phyloP scores from a whole-genome alignment of 2,888 invertebrate genomes.

The Phania funesta region DNA sequence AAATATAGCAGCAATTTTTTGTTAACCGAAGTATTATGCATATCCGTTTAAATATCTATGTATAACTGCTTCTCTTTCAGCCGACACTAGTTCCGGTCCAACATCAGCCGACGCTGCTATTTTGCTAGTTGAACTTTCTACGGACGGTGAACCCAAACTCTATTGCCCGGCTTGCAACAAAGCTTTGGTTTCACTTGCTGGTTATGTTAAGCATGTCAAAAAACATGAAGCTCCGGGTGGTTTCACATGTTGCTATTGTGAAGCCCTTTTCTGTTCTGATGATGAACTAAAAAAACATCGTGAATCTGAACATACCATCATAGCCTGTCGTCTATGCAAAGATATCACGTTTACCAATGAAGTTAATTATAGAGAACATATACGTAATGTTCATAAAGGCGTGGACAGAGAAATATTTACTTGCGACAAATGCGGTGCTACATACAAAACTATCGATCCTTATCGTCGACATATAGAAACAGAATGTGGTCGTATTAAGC shows the following conservation, averaged over 20 bases:
- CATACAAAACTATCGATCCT: slow-evolving; percentile 79
- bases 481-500: slow-evolving; percentile 80
- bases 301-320: slow-evolving; percentile 72
- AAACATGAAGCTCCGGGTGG: slow-evolving; percentile 80
- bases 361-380: slow-evolving; percentile 78
- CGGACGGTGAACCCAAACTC: slow-evolving; percentile 77
- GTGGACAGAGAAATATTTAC: slow-evolving; percentile 77
- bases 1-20: slow-evolving; percentile 72
- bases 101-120: slow-evolving; percentile 51
- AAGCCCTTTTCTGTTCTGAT: slow-evolving; percentile 74
- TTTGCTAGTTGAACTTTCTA: slow-evolving; percentile 78
- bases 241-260: slow-evolving; percentile 79
- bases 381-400: slow-evolving; percentile 78
- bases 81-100: slow-evolving; percentile 38
- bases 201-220: slow-evolving; percentile 79
- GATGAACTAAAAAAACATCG: slow-evolving; percentile 76
- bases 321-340: slow-evolving; percentile 78
- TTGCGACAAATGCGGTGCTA: slow-evolving; percentile 80
- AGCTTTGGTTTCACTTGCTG: slow-evolving; percentile 71
- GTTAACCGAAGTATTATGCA: too few species aligned
- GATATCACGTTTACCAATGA: slow-evolving; percentile 74
- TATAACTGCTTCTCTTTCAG: slow-evolving; percentile 18
- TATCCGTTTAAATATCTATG: too few species aligned
- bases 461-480: slow-evolving; percentile 77
- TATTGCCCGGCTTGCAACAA: slow-evolving; percentile 78